These are phyloP conservation scores for Gobionotothen gibberifrons DNA, from an alignment of 2,797 vertebrate genomes.

Conservation along the genomic window DNA sequence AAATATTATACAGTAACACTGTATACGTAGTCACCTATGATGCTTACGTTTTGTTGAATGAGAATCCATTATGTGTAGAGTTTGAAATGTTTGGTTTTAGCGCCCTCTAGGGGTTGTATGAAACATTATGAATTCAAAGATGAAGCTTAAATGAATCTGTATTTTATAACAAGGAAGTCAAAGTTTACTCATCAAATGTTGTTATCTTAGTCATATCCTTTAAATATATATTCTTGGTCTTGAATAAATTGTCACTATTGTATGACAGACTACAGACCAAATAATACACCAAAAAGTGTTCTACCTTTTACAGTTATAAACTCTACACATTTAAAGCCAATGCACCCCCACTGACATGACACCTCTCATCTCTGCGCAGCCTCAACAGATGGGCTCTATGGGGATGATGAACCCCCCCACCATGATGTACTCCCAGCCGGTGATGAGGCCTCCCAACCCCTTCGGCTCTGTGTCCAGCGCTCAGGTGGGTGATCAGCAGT, in stretches of 20 bases:
- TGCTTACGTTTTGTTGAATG: background rate
- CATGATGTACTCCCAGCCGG: slow-evolving; percentile 97
- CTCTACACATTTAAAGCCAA: background rate
- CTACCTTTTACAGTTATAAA: accelerated
- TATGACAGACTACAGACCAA: background rate
- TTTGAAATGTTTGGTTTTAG: background rate
- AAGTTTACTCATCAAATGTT: background rate
- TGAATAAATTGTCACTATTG: background rate
- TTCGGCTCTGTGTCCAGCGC: slow-evolving; percentile 97
- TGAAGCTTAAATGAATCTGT: background rate
- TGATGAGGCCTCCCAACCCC: slow-evolving; percentile 98
- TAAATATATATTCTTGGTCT: background rate
- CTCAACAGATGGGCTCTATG: slow-evolving; percentile 94
- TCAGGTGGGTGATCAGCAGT: slow-evolving; percentile 86
- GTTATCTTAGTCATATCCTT: background rate
- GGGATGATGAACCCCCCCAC: slow-evolving; percentile 97
- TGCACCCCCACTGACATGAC: background rate
- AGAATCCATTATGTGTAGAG: background rate
- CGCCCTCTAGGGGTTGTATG: background rate
- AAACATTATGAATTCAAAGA: background rate
- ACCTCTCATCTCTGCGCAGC: slow-evolving; percentile 77
- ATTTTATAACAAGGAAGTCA: background rate
- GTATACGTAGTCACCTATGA: background rate
- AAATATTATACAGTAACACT: background rate
- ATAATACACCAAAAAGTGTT: too few relatives aligned